These are phyloP conservation scores for Timema cristinae DNA, from an alignment of 2,888 invertebrate genomes.

Conservation along the genomic window DNA sequence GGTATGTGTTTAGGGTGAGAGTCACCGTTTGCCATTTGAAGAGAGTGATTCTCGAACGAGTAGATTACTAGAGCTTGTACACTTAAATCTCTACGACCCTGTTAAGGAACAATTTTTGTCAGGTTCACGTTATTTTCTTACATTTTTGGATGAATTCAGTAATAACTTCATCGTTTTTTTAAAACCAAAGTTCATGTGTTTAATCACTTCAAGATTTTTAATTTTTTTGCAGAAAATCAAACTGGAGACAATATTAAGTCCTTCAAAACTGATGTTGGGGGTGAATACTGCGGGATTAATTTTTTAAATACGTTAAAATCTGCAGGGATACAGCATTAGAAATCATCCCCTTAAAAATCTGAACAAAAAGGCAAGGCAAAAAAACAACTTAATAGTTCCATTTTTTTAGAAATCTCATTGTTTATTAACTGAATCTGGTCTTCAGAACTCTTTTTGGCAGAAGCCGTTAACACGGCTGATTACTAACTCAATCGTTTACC, in stretches of 20 bases:
- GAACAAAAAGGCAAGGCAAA: not conserved
- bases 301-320: not conserved
- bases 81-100: not conserved
- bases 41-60: not conserved
- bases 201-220: not conserved
- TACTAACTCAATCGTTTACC: not conserved
- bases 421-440: not conserved
- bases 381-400: not conserved
- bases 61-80: constrained; percentile 6
- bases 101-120: not conserved
- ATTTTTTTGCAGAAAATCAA: not conserved
- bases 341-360: not conserved
- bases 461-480: not conserved
- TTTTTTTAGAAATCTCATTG: not conserved
- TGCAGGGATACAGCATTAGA: not conserved
- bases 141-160: not conserved
- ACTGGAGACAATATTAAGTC: not conserved
- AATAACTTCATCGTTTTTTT: not conserved
- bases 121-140: not conserved
- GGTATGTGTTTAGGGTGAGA: not conserved
- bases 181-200: not conserved
- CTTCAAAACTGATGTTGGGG: not conserved
- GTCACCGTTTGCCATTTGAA: constrained; percentile 1
- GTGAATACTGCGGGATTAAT: not conserved
- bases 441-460: not conserved